phyloP scores from a whole-genome alignment of 2,888 invertebrate species.

The Sminthurinus aureus region DNA sequence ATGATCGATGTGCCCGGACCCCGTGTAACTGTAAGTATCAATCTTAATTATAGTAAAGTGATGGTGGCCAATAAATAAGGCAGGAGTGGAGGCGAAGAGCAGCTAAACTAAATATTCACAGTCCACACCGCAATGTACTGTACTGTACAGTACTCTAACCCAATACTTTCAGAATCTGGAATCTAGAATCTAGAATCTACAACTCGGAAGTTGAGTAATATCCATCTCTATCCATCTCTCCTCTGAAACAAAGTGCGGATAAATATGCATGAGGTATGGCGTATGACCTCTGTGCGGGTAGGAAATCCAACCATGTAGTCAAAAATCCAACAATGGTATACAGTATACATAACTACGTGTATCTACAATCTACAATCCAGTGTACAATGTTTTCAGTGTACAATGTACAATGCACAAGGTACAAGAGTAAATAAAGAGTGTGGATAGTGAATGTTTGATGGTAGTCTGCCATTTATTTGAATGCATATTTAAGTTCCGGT shows the following conservation, averaged over 20 bases:
- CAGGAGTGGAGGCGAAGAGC: background rate
- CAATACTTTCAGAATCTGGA: too few species aligned
- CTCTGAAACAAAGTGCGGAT: too few species aligned
- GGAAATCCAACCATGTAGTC: background rate
- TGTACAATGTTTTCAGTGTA: background rate
- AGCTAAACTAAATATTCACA: background rate
- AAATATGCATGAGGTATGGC: too few species aligned
- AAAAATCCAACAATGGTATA: background rate
- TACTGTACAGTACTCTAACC: too few species aligned
- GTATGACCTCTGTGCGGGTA: too few species aligned
- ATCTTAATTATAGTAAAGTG: conserved; percentile 29
- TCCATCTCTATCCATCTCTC: too few species aligned
- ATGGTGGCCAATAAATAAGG: background rate
- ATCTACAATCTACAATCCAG: background rate
- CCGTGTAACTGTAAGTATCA: conserved; percentile 16
- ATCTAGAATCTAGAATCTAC: too few species aligned
- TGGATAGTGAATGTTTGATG: background rate
- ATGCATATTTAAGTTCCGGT: too few species aligned
- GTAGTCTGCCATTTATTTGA: too few species aligned
- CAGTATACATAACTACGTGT: background rate
- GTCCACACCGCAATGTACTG: too few species aligned
- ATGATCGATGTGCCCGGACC: conserved; percentile 18
- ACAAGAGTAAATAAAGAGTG: background rate
- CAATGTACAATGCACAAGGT: background rate
- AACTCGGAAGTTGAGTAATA: too few species aligned